These are phyloP conservation scores for Ceramica pisi DNA, from an alignment of 2,888 invertebrate genomes.

Conservation along the genomic window DNA sequence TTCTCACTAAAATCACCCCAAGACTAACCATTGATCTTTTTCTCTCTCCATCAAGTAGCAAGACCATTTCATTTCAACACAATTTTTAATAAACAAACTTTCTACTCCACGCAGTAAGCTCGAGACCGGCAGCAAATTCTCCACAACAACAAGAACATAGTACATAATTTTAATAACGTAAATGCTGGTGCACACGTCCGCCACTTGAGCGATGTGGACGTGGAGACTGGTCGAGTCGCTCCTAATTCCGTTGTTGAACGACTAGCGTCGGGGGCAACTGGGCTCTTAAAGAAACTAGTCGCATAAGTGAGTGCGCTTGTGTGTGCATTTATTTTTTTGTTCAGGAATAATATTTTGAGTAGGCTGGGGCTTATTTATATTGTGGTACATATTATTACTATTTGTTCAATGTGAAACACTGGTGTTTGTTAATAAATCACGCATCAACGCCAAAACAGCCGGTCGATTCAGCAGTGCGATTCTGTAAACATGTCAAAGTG, in stretches of 20 bases:
- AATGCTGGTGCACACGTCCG: constrained; percentile 32
- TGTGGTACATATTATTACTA: too few species aligned
- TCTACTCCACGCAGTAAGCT: constrained; percentile 6
- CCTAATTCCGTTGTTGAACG: constrained; percentile 48
- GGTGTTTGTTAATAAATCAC: too few species aligned
- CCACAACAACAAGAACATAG: not conserved
- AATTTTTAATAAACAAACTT: not conserved
- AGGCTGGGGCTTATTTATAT: too few species aligned
- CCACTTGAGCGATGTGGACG: constrained; percentile 52
- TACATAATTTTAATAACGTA: constrained; percentile 53
- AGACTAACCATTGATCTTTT: not conserved
- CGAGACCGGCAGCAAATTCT: not conserved
- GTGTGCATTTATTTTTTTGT: constrained; percentile 18
- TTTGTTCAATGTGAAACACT: not conserved
- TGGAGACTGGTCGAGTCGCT: constrained; percentile 36
- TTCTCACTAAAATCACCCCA: not conserved
- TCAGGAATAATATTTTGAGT: not conserved
- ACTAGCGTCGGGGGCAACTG: constrained; percentile 45
- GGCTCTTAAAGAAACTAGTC: constrained; percentile 50
- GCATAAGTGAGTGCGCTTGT: constrained; percentile 26
- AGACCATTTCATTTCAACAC: not conserved
- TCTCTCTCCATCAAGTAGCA: not conserved
- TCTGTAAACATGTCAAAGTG: too few species aligned
- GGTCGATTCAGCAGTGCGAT: too few species aligned
- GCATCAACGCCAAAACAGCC: too few species aligned